Conservation (phyloP, 2,797 vertebrate genomes). For the Neopelma chrysocephalum region DNA sequence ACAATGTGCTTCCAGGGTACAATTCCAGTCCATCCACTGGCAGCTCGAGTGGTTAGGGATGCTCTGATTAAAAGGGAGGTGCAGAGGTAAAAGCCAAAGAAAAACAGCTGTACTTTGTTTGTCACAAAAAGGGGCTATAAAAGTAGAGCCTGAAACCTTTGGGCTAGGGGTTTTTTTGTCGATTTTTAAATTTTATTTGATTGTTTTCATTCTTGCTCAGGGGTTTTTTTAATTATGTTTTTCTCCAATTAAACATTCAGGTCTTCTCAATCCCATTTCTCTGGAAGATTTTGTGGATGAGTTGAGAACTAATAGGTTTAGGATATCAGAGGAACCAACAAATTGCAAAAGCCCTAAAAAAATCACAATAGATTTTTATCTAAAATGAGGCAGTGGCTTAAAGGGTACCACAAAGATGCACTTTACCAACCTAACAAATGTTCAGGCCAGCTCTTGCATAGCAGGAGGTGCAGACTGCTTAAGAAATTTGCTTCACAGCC, state of each 20-base stretch:
- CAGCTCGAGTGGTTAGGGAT: not conserved
- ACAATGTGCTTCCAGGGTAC: not conserved
- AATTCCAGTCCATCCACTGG: not conserved
- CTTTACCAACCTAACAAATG: slow-evolving; percentile 30
- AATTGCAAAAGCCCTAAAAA: not conserved
- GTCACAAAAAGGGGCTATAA: too few species aligned
- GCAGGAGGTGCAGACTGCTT: not conserved
- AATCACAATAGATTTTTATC: slow-evolving; percentile 41
- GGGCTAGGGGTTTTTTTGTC: not conserved
- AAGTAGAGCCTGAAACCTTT: not conserved
- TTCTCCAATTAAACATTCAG: not conserved
- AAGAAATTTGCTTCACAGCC: not conserved
- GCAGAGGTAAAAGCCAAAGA: not conserved
- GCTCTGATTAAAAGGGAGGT: not conserved
- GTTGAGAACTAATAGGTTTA: slow-evolving; percentile 7
- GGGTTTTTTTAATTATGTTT: not conserved
- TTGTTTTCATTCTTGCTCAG: not conserved
- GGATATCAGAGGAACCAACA: slow-evolving; percentile 31
- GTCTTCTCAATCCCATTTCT: not conserved
- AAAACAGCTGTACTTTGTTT: not conserved
- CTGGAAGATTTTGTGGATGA: not conserved
- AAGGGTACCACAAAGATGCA: not conserved
- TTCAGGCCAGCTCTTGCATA: slow-evolving; percentile 30
- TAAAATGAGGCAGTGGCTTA: slow-evolving; percentile 26
- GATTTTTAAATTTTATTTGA: not conserved